Evolutionary conservation across 2,888 invertebrate genomes (phyloP).

Genomic region (Eurytoma adleriae): DNA sequence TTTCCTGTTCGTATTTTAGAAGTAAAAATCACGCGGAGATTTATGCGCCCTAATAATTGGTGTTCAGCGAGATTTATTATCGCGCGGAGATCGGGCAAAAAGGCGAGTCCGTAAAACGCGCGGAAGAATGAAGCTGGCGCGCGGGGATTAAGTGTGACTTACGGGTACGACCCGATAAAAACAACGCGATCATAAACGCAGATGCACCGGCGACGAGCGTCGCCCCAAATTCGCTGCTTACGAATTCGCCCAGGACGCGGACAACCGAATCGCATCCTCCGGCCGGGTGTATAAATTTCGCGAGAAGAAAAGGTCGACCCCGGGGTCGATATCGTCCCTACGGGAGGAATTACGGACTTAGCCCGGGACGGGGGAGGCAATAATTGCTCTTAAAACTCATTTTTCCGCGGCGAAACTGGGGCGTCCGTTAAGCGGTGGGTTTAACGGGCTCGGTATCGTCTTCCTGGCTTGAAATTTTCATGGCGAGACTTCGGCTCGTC

Average conservation of each 20-base stretch:
- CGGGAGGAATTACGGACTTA: too few relatives aligned
- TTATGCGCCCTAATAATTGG: constrained; percentile 39
- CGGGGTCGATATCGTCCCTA: background rate
- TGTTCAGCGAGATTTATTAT: constrained; percentile 31
- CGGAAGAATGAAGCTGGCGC: background rate
- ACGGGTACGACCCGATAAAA: constrained; percentile 31
- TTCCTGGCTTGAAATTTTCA: background rate
- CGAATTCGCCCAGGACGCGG: background rate
- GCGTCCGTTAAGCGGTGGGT: background rate
- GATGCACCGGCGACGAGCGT: background rate
- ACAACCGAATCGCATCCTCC: background rate
- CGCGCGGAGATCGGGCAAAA: constrained; percentile 7
- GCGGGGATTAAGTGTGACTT: constrained; percentile 35
- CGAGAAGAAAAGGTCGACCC: background rate
- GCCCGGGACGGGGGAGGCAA: too few relatives aligned
- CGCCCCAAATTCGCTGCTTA: background rate
- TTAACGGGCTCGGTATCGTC: background rate
- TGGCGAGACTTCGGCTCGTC: background rate
- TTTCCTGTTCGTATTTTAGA: constrained; percentile 2
- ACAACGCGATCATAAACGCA: constrained; percentile 25
- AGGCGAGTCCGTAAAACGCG: constrained; percentile 7
- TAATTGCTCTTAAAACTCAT: background rate
- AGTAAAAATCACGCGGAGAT: constrained; percentile 15
- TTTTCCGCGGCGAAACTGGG: constrained; percentile 1
- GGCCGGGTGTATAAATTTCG: background rate